These are phyloP conservation scores for Saccostrea glomerata DNA, from an alignment of 1,140 invertebrate genomes.

Conservation along the genomic window DNA sequence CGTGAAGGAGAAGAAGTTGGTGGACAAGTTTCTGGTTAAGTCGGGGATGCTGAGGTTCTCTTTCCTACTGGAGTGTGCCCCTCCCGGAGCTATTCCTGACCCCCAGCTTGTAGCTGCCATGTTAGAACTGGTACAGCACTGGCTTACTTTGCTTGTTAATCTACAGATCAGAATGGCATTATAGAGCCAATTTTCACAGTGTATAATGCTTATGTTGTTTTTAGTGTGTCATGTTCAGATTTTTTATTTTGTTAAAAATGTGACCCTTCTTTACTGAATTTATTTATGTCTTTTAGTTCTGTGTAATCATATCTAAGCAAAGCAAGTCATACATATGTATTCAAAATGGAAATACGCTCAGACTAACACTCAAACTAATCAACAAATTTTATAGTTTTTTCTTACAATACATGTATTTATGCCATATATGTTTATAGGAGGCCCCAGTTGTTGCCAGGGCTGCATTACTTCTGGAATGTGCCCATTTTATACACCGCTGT, in stretches of 20 bases:
- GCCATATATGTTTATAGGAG: conserved; percentile 84
- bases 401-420: neutral
- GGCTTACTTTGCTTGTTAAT: neutral
- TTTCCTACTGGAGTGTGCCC: conserved; percentile 92
- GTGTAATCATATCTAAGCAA: too few species aligned
- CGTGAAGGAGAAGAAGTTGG: conserved; percentile 75
- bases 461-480: conserved; percentile 94
- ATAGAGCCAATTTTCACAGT: too few species aligned
- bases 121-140: conserved; percentile 90
- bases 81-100: conserved; percentile 97
- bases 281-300: too few species aligned
- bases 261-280: too few species aligned
- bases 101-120: conserved; percentile 96
- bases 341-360: too few species aligned
- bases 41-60: conserved; percentile 78
- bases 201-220: too few species aligned
- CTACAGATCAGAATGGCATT: too few species aligned
- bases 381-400: neutral
- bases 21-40: conserved; percentile 76
- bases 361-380: too few species aligned
- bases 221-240: too few species aligned
- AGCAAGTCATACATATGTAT: too few species aligned
- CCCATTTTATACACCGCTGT: conserved; percentile 97
- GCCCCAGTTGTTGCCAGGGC: conserved; percentile 95
- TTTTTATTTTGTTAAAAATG: too few species aligned